phyloP scores from a whole-genome alignment of 92 coral and sea anemone genomes.

The Pocillopora meandrina region DNA sequence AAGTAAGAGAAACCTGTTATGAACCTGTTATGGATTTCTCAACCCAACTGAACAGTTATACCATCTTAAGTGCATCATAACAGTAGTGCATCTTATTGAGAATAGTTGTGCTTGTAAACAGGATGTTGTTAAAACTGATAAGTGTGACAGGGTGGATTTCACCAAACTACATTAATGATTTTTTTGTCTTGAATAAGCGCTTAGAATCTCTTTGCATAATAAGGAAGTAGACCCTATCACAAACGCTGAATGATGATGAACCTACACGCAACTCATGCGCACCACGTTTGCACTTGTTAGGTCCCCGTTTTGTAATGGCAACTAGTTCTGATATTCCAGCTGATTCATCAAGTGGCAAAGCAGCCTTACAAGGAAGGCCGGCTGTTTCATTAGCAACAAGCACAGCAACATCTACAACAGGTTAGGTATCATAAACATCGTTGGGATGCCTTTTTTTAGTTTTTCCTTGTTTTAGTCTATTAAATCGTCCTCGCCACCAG shows the following conservation, averaged over 20 bases:
- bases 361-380: slow-evolving; percentile 1
- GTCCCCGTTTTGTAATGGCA: slow-evolving; percentile 16
- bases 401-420: slow-evolving; percentile 16
- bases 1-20: too few relatives aligned
- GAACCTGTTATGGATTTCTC: too few relatives aligned
- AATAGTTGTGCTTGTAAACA: too few relatives aligned
- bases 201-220: too few relatives aligned
- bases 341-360: not conserved
- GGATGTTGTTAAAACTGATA: too few relatives aligned
- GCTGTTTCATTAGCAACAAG: not conserved
- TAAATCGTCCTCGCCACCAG: not conserved
- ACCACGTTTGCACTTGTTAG: not conserved
- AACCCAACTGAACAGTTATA: too few relatives aligned
- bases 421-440: not conserved
- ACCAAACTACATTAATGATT: too few relatives aligned
- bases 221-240: not conserved
- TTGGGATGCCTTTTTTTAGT: not conserved
- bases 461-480: not conserved
- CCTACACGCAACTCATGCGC: not conserved
- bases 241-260: not conserved
- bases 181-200: too few relatives aligned
- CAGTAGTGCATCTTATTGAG: too few relatives aligned
- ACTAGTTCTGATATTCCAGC: not conserved
- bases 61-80: too few relatives aligned
- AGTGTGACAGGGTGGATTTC: too few relatives aligned